Evolutionary conservation across 2,888 invertebrate genomes (phyloP).

Genomic region (Epistrophe eligans): DNA sequence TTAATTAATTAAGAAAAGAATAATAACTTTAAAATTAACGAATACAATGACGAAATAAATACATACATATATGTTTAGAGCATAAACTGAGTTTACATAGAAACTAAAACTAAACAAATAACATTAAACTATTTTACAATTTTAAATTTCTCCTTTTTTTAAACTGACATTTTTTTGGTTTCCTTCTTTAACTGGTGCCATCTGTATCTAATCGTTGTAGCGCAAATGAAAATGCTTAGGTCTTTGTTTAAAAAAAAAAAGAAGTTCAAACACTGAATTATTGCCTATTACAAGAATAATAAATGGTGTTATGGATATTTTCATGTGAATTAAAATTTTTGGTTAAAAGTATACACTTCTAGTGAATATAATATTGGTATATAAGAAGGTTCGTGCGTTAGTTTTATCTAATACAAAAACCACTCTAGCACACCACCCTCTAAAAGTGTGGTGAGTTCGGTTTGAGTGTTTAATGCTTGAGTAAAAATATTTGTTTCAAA

Average conservation of each 20-base stretch:
- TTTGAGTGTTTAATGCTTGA: slow-evolving; percentile 51
- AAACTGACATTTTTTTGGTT: slow-evolving; percentile 49
- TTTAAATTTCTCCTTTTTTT: slow-evolving; percentile 24
- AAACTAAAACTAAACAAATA: slow-evolving; percentile 56
- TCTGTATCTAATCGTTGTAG: slow-evolving; percentile 18
- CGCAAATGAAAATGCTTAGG: slow-evolving; percentile 41
- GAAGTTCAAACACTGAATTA: slow-evolving; percentile 5
- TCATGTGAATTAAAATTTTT: slow-evolving; percentile 60
- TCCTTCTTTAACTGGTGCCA: slow-evolving; percentile 12
- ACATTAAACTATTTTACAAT: slow-evolving; percentile 62
- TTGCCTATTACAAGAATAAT: slow-evolving; percentile 41
- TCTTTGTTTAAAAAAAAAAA: slow-evolving; percentile 26
- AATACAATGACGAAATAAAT: slow-evolving; percentile 66
- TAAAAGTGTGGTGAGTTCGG: slow-evolving; percentile 37
- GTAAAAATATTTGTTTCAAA: slow-evolving; percentile 47
- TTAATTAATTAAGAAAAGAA: slow-evolving; percentile 24
- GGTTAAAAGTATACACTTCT: slow-evolving; percentile 65
- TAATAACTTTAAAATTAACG: slow-evolving; percentile 36
- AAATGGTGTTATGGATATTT: slow-evolving; percentile 31
- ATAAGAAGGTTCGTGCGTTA: slow-evolving; percentile 51
- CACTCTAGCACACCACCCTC: slow-evolving; percentile 17
- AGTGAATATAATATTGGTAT: slow-evolving; percentile 31
- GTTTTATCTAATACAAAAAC: slow-evolving; percentile 55
- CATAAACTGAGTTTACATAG: slow-evolving; percentile 55
- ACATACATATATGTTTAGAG: slow-evolving; percentile 62